Conservation (phyloP, 1,140 invertebrate genomes). For the Pachypeltis micranthus region DNA sequence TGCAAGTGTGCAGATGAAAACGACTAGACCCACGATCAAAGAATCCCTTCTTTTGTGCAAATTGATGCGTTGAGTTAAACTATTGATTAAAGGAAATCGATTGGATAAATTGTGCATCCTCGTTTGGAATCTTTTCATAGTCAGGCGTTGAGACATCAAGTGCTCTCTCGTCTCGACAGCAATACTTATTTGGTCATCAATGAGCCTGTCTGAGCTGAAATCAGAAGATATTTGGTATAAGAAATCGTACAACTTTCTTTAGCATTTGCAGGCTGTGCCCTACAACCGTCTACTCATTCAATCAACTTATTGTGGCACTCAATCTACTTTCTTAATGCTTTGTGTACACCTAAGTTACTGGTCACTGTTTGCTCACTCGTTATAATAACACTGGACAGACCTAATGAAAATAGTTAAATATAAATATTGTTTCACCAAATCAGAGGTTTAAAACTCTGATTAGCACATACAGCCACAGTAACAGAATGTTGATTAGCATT, state of each 20-base stretch:
- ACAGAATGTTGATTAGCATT: no score
- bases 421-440: no score
- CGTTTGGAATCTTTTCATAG: slow-evolving; percentile 81
- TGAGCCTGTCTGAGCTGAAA: slow-evolving; percentile 76
- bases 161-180: slow-evolving; percentile 91
- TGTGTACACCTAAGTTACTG: background rate
- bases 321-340: background rate
- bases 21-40: slow-evolving; percentile 71
- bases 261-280: background rate
- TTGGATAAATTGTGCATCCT: slow-evolving; percentile 86
- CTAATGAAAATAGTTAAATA: no score
- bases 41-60: slow-evolving; percentile 83
- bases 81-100: slow-evolving; percentile 78
- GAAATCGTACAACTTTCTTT: background rate
- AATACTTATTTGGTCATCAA: slow-evolving; percentile 94
- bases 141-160: slow-evolving; percentile 70
- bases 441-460: no score
- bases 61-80: slow-evolving; percentile 84
- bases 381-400: no score
- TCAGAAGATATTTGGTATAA: slow-evolving; percentile 27
- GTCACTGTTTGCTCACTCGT: no score
- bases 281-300: background rate
- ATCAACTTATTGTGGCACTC: background rate
- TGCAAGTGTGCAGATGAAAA: slow-evolving; percentile 77
- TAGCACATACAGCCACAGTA: no score